phyloP scores from a whole-genome alignment of 2,113 vertebrate species.

The Orycteropus afer region DNA sequence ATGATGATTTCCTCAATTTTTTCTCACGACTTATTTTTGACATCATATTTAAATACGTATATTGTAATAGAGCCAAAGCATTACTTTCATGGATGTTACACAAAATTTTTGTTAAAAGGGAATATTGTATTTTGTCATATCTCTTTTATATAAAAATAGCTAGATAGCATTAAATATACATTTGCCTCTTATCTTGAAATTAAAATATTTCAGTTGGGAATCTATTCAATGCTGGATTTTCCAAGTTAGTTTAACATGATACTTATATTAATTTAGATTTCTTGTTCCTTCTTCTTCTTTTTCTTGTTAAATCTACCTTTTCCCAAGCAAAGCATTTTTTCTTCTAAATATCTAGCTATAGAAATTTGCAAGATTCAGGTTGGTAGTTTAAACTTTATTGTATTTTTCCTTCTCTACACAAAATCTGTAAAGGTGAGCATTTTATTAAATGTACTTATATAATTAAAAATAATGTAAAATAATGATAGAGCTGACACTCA shows the following conservation, averaged over 20 bases:
- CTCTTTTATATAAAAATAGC: neutral
- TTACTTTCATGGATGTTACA: conserved; percentile 40
- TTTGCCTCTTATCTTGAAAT: conserved; percentile 43
- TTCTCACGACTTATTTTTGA: conserved; percentile 26
- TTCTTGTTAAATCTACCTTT: conserved; percentile 48
- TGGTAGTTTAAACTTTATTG: conserved; percentile 43
- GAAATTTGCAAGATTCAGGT: conserved; percentile 10
- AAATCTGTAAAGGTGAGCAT: conserved; percentile 21
- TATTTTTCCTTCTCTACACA: neutral
- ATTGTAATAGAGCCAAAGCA: conserved; percentile 38
- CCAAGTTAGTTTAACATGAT: neutral
- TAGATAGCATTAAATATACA: neutral
- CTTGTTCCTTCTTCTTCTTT: neutral
- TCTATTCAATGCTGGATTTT: conserved; percentile 10
- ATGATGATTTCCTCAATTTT: conserved; percentile 38
- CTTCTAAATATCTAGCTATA: neutral
- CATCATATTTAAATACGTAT: neutral
- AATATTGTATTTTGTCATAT: neutral
- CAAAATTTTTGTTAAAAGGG: neutral
- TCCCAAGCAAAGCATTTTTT: neutral
- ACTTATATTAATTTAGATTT: conserved; percentile 16
- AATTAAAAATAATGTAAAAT: neutral
- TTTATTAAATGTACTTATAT: neutral
- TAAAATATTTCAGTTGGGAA: conserved; percentile 49
- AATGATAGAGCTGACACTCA: neutral